Evolutionary conservation across 2,113 vertebrate species (phyloP).

Genomic region (Bos javanicus): DNA sequence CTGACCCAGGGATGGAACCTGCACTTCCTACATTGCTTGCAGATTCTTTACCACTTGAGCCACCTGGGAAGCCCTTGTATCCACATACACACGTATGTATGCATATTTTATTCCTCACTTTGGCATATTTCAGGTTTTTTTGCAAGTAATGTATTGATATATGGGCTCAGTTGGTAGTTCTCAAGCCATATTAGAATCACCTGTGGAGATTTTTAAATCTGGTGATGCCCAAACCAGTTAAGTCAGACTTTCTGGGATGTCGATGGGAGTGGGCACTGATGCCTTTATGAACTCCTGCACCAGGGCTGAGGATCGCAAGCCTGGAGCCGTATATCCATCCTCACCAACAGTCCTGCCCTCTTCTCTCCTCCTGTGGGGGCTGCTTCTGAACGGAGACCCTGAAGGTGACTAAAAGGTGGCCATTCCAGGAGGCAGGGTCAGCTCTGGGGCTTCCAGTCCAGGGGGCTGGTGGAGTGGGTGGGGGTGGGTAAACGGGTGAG

Average conservation of each 20-base stretch:
- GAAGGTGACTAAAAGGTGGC: not conserved
- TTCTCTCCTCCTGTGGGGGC: not conserved
- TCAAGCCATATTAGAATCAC: not conserved
- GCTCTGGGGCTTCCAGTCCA: too few relatives aligned
- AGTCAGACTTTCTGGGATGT: not conserved
- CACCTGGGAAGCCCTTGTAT: not conserved
- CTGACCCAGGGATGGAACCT: not conserved
- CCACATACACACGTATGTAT: not conserved
- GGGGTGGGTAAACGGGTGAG: not conserved
- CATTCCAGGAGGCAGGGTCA: not conserved
- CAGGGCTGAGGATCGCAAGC: not conserved
- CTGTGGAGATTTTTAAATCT: not conserved
- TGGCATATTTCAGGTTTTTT: not conserved
- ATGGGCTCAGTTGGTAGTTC: not conserved
- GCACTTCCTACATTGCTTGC: not conserved
- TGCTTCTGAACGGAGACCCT: not conserved
- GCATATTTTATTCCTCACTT: not conserved
- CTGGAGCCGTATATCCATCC: not conserved
- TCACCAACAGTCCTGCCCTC: not conserved
- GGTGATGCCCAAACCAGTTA: not conserved
- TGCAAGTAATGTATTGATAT: not conserved
- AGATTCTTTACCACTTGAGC: not conserved
- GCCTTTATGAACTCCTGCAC: not conserved
- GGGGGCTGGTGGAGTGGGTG: rapidly evolving
- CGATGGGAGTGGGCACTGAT: not conserved